phyloP scores from a whole-genome alignment of 2,888 invertebrate genomes.

The Orchestes rusci region DNA sequence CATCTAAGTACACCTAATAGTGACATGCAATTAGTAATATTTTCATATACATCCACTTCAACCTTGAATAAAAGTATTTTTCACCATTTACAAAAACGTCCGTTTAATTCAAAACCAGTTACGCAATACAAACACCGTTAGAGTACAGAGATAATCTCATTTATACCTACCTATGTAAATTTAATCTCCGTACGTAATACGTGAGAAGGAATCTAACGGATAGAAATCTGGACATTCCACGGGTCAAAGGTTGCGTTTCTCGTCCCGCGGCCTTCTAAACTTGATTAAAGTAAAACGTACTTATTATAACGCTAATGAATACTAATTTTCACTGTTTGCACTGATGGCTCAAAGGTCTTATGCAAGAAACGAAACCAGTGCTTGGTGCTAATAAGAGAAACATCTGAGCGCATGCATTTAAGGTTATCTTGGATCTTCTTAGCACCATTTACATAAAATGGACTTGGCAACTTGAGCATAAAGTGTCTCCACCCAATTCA shows the following conservation, averaged over 20 bases:
- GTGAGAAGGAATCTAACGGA: neutral
- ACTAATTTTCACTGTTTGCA: conserved; percentile 11
- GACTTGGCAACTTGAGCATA: conserved; percentile 9
- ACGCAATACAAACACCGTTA: too few relatives aligned
- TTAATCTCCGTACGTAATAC: conserved; percentile 5
- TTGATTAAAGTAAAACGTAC: too few relatives aligned
- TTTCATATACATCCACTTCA: too few relatives aligned
- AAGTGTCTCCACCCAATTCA: conserved; percentile 6
- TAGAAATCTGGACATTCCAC: conserved; percentile 8
- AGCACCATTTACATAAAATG: conserved; percentile 17
- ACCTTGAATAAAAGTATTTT: too few relatives aligned
- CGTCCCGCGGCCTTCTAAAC: too few relatives aligned
- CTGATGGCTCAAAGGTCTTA: conserved; percentile 8
- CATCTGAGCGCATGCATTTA: conserved; percentile 5
- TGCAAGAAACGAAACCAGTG: conserved; percentile 4
- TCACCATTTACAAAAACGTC: too few relatives aligned
- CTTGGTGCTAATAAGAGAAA: conserved; percentile 9
- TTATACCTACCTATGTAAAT: conserved; percentile 10
- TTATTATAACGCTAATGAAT: too few relatives aligned
- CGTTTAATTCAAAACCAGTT: too few relatives aligned
- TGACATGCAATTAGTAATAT: too few relatives aligned
- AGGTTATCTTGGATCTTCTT: conserved; percentile 8
- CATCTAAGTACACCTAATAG: too few relatives aligned
- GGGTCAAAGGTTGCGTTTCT: conserved; percentile 3
- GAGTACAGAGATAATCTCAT: too few relatives aligned